Evolutionary conservation across 1,140 invertebrate genomes (phyloP).

Genomic region (Doryteuthis pealeii): DNA sequence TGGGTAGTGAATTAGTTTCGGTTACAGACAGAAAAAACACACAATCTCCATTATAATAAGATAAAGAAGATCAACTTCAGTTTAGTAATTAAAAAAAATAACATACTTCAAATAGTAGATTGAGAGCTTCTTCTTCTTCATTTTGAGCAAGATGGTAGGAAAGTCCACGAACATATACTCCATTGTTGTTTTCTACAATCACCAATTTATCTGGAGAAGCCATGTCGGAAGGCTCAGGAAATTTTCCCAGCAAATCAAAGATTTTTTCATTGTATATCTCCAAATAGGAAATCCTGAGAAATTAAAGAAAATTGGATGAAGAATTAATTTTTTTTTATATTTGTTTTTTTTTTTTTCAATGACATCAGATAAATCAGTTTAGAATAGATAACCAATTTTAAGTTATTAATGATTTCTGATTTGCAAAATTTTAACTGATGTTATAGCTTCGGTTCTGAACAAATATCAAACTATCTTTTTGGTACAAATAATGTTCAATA

Average conservation of each 20-base stretch:
- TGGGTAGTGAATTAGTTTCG: too few species aligned
- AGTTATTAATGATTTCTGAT: too few species aligned
- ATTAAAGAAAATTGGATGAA: conserved; percentile 13
- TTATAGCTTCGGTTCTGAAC: too few species aligned
- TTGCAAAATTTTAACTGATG: too few species aligned
- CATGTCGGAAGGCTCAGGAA: conserved; percentile 40
- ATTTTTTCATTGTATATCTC: conserved; percentile 61
- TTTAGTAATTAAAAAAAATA: too few species aligned
- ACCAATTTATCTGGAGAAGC: conserved; percentile 36
- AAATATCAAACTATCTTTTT: too few species aligned
- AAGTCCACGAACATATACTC: conserved; percentile 57
- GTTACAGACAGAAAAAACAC: too few species aligned
- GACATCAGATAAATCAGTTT: too few species aligned
- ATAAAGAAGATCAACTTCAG: background rate
- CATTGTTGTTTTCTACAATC: conserved; percentile 54
- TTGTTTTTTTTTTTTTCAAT: too few species aligned
- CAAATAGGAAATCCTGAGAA: conserved; percentile 55
- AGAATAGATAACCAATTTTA: too few species aligned
- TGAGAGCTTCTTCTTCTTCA: conserved; percentile 59
- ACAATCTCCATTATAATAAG: too few species aligned
- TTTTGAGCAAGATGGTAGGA: conserved; percentile 54
- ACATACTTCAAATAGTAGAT: conserved; percentile 58
- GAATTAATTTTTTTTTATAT: background rate
- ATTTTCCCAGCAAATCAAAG: conserved; percentile 53
- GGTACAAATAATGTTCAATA: too few species aligned